Base-by-base conservation (phyloP, 2,113 vertebrate species). In the Theristicus caerulescens region DNA sequence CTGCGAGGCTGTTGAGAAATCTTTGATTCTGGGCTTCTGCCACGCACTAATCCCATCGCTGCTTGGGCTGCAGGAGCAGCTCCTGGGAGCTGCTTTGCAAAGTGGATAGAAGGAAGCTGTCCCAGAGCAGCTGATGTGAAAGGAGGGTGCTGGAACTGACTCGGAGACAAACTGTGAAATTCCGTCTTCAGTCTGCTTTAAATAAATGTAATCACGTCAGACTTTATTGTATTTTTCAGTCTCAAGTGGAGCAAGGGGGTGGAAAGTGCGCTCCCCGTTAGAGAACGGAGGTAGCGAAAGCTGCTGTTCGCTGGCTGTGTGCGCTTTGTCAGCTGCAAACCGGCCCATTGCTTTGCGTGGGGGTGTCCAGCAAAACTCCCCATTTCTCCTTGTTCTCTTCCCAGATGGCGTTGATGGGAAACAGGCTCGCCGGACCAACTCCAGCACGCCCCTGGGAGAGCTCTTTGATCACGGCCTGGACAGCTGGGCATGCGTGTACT, bases 381-480 rank as follows among this genome's bases (percentile, higher is more conserved):
- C 3, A 2, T 59, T 49, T 27, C 11, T 47, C 22, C 42, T 34
- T 17, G 22, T 77, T 90, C 90, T 26, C 73, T 51, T 95, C 86
- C 38, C 95, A 99, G 99, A 99, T 24, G 99, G 99, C 0, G 99
- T 99, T 11, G 99, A 99, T 7, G 99, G 99, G 31, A 99, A 99
- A 76, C 99, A 99, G 97, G 99, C 99, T 1, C 99, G 99, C 11
- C 97, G 99, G 90, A 99, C 99, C 55, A 99, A 99, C 97, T 99
- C 99, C 90, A 99, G 99, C 97, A 99, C 99, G 0, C 99, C 99
- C 0, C 97, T 99, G 38, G 99, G 99, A 93, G 99, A 99, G 97
- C 99, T 99, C 49, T 99, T 99, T 93, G 99, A 99, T 96, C 99
- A 99, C 7, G 99, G 99, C 69, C 97, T 99, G 95, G 99, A 99